These are phyloP conservation scores for Drosophila serrata DNA, from an alignment of 1,140 invertebrate species.

Conservation along the genomic window DNA sequence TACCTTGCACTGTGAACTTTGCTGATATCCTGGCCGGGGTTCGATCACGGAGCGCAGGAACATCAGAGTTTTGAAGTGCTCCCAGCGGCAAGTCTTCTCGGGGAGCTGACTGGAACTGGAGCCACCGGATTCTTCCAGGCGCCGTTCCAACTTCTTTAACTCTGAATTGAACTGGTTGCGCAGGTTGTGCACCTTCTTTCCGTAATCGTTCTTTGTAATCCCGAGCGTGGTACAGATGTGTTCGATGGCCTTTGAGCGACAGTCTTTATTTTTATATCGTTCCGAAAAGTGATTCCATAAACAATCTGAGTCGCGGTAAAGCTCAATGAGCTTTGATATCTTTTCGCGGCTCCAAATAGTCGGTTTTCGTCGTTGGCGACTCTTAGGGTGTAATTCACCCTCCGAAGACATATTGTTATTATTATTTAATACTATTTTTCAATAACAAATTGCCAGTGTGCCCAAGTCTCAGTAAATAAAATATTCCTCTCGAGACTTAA, in stretches of 20 bases:
- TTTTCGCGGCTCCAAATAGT: conserved; percentile 78
- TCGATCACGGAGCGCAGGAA: conserved; percentile 72
- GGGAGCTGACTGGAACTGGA: conserved; percentile 18
- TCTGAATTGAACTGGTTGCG: conserved; percentile 83
- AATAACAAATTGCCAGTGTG: conserved; percentile 10
- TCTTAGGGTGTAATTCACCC: not conserved
- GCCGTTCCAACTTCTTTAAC: conserved; percentile 73
- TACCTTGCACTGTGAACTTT: conserved; percentile 40
- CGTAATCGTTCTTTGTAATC: conserved; percentile 76
- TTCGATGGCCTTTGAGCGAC: conserved; percentile 67
- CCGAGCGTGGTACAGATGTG: conserved; percentile 60
- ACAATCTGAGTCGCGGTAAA: conserved; percentile 74
- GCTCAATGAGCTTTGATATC: conserved; percentile 72
- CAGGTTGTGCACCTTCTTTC: conserved; percentile 81
- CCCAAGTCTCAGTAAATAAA: not conserved
- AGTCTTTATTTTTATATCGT: conserved; percentile 76
- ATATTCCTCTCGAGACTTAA: not conserved
- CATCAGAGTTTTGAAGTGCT: conserved; percentile 74
- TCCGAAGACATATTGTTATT: conserved; percentile 28
- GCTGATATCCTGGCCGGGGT: conserved; percentile 72
- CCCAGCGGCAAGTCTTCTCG: conserved; percentile 66
- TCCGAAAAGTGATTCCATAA: conserved; percentile 78
- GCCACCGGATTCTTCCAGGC: conserved; percentile 59
- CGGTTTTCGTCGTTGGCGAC: conserved; percentile 44
- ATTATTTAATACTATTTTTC: conserved; percentile 4